phyloP scores from a whole-genome alignment of 2,113 vertebrate genomes.

The Orientallactaga bullata region DNA sequence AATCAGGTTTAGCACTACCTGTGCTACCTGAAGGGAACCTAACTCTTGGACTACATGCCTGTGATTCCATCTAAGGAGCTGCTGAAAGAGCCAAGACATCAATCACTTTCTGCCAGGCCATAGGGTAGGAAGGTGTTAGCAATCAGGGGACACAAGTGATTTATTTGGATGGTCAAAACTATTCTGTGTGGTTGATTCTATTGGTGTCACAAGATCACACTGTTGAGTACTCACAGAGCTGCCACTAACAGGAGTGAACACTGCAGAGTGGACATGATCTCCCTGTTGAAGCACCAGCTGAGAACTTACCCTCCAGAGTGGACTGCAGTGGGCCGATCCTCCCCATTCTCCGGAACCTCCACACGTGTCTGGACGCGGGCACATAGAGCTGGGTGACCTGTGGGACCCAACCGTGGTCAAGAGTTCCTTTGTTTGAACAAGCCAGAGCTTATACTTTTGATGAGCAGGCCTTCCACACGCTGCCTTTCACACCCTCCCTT shows the following conservation, averaged over 20 bases:
- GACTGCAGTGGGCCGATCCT: slow-evolving; percentile 97
- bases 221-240: not conserved
- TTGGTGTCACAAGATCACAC: no score
- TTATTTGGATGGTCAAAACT: not conserved
- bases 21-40: not conserved
- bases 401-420: not conserved
- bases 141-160: no score
- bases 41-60: not conserved
- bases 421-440: rapidly evolving
- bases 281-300: rapidly evolving
- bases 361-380: slow-evolving; percentile 95
- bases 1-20: no score
- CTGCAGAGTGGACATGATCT: no score
- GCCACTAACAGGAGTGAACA: not conserved
- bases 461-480: not conserved
- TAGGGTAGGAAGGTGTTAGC: not conserved
- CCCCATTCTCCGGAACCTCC: slow-evolving; percentile 97
- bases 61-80: not conserved
- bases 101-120: no score
- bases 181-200: not conserved
- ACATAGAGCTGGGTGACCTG: slow-evolving; percentile 99
- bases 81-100: not conserved
- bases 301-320: slow-evolving; percentile 94
- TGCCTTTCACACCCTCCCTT: not conserved
- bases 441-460: rapidly evolving